Percentiles rank a stretch among this genome's conserved stretches.
Conservation (phyloP, 2,113 vertebrate species). For the Pelodiscus sinensis region DNA sequence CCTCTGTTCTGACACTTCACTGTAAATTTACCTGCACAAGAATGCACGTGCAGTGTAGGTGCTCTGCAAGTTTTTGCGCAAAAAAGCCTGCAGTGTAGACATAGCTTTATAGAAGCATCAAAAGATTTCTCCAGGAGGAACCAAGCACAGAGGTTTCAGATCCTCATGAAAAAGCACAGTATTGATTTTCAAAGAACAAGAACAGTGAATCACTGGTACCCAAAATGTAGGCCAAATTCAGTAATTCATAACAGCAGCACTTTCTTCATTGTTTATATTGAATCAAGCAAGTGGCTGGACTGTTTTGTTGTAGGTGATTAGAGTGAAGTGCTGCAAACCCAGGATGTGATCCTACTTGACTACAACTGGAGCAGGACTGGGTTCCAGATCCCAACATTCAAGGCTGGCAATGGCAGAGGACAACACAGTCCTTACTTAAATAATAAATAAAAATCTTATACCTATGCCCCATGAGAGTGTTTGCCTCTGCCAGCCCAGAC, state of each 20-base stretch:
- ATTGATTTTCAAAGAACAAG: rapidly evolving
- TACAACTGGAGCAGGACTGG: neutral
- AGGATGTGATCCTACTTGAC: neutral
- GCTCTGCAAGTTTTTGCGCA: too few relatives aligned
- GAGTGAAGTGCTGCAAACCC: neutral
- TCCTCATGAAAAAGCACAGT: neutral
- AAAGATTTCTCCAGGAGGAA: neutral
- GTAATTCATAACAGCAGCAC: neutral
- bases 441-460: neutral
- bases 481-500: neutral
- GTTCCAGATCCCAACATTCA: neutral
- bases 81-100: too few relatives aligned
- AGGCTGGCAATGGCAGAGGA: neutral
- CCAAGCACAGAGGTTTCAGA: neutral
- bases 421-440: neutral
- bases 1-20: too few relatives aligned
- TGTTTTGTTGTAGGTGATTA: neutral
- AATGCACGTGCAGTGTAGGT: too few relatives aligned
- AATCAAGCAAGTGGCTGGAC: neutral
- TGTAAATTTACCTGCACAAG: too few relatives aligned
- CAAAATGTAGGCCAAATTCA: neutral
- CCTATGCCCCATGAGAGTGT: neutral
- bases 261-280: neutral
- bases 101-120: too few relatives aligned
- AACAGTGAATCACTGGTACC: neutral